phyloP scores from a whole-genome alignment of 1,140 invertebrate genomes.

The Plutomurus gul region DNA sequence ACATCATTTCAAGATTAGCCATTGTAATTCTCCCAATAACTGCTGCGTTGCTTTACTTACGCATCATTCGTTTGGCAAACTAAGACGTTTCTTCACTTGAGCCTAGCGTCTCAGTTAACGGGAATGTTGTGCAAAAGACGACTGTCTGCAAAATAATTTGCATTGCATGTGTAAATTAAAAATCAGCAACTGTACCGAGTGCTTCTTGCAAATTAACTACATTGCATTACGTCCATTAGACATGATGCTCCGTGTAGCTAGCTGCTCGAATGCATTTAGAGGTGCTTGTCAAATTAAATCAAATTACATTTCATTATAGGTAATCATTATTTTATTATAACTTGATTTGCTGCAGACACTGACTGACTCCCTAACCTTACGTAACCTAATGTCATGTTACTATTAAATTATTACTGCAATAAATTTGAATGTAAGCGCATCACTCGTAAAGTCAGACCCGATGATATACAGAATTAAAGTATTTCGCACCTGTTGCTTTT shows the following conservation, averaged over 20 bases:
- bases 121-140: background rate
- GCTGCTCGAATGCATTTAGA: too few relatives aligned
- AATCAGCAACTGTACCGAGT: too few relatives aligned
- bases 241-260: too few relatives aligned
- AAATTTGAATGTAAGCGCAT: background rate
- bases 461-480: too few relatives aligned
- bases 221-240: too few relatives aligned
- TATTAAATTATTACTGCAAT: background rate
- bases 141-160: background rate
- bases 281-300: background rate
- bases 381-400: background rate
- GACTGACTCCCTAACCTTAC: conserved; percentile 3
- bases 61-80: too few relatives aligned
- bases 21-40: background rate
- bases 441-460: background rate
- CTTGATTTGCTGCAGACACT: background rate
- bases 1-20: background rate
- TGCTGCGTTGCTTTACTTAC: too few relatives aligned
- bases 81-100: conserved; percentile 3
- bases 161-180: conserved; percentile 15
- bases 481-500: too few relatives aligned
- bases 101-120: background rate
- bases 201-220: background rate
- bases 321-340: background rate
- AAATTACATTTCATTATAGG: background rate